Evolutionary conservation across 2,113 vertebrate genomes (phyloP), one percentile per base, ranked within the genome.

Genomic region (Sinocyclocheilus grahami): DNA sequence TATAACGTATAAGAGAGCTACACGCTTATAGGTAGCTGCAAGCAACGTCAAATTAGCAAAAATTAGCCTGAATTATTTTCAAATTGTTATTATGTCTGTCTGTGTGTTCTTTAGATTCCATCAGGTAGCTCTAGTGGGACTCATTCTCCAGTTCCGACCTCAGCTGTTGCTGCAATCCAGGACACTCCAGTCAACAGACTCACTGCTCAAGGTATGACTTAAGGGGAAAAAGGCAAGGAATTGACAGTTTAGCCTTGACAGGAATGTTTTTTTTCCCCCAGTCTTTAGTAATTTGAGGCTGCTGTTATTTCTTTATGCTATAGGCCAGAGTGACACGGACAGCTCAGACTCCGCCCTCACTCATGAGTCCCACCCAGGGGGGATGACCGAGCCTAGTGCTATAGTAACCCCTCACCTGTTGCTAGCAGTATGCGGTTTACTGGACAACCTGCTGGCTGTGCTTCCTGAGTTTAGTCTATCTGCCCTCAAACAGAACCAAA

Each of bases 391-490:
- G n/a, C 94, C 92, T 1, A 62, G n/a, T 62, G 93, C 93, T 80
- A 88, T 96, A 86, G 96, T 98, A 88, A 98, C 97, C 8, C 96
- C 96, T 8, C 93, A 96, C 85, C 96, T 99, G 51, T 89, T 98
- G 83, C 95, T 95, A 0, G 96, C 97, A 10, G 78, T 96, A 86
- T 99, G 97, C 48, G 93, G 95, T 90, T 95, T 99, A 90, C 91
- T 98, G 85, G 92, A 95, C 85, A 98, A 97, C 92, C 93, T 99
- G 85, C 86, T 99, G 90, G 90, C 93, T 79, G 91, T 96, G 30
- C 89, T 94, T 90, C 95, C 98, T 30, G 86, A 95, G 85, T 97
- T 97, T 85, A 97, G 96, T 78, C 93, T 94, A 75, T 69, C 46
- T 69, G 95, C 96, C n/a, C 87, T 99, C 24, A 92, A 83, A 65